Base-by-base conservation (phyloP, 2,888 invertebrate species). In the Hybos culiciformis region DNA sequence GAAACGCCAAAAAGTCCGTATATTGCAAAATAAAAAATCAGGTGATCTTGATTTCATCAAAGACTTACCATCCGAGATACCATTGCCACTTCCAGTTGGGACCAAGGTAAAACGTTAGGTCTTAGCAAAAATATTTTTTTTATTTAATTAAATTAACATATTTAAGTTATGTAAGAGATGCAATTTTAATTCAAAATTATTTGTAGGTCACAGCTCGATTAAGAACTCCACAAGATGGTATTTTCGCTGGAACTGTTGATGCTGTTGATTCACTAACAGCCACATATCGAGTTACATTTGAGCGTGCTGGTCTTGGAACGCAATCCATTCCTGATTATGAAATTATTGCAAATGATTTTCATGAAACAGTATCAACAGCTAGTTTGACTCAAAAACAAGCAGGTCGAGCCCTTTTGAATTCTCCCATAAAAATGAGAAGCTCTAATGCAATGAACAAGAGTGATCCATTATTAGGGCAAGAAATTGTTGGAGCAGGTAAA, bases 321-420 rank as follows among this genome's bases (percentile, higher is more conserved):
- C 91, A 94, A 67, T 91, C 93, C 42, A 87, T 96, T 48, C 92
- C 92, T 18, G 96, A 97, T 68, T 92, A 83, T 69, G 96, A 96
- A 75, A 94, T 96, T 48, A 71, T 93, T 62, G 90, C 91, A 3
- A 90, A 90, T 63, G 92, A 92, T 54, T 79, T 83, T 34, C 84
- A 87, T 34, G 94, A 94, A 60, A 92, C 91, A 19, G 80, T 94
- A 55, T 82, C 86, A 39, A 70, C 93, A 32, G 78, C 83, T 31
- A 84, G 83, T 49, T 83, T 92, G 57, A 26, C 46, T 4, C 18
- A 2, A 3, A 33, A 9, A 20, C 15, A 20, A 52, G 78, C 80
- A 5, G 69, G 73, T 53, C 66, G 71, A 49, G 67, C 68, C 34
- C 68, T 70, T 48, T 56, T 69, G 18, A 7, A 44, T 36, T 51